A percentile compares a stretch with the other conserved stretches of the same genome.
Evolutionary conservation across 2,113 vertebrate species (phyloP).

Genomic region (Boleophthalmus pectinirostris): DNA sequence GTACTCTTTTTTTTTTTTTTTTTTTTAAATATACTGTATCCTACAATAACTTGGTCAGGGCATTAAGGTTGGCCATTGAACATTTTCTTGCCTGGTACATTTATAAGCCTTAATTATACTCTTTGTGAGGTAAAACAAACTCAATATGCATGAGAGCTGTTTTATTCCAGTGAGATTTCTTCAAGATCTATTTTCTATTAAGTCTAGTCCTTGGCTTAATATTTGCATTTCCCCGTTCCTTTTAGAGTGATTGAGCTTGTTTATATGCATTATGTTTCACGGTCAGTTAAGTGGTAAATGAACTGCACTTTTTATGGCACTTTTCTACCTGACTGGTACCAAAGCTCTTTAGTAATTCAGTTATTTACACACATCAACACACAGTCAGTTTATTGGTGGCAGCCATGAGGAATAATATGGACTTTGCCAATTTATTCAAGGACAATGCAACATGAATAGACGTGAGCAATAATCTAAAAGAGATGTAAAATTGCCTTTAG

Average conservation of each 20-base stretch:
- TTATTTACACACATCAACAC: constrained; percentile 2
- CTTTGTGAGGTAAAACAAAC: background rate
- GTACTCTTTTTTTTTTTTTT: no score
- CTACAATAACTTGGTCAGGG: background rate
- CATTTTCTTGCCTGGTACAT: background rate
- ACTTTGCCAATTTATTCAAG: background rate
- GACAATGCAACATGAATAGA: constrained; percentile 3
- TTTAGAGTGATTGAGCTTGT: constrained; percentile 4
- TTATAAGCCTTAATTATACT: background rate
- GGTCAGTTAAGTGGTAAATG: constrained; percentile 8
- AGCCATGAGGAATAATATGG: background rate
- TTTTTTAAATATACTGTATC: no score
- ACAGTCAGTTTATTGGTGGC: background rate
- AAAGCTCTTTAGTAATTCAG: constrained; percentile 12
- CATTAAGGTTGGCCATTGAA: background rate
- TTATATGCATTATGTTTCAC: constrained; percentile 8
- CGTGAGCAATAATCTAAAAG: background rate
- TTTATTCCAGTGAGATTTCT: constrained; percentile 7
- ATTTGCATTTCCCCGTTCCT: constrained; percentile 4
- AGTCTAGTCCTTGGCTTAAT: constrained; percentile 11
- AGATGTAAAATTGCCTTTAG: no score
- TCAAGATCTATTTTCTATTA: constrained; percentile 8
- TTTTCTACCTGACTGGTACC: constrained; percentile 9
- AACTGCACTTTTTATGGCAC: constrained; percentile 2
- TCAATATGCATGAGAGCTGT: constrained; percentile 1